Conservation (phyloP, 2,113 vertebrate species). For the Cryptomyrus ogoouensis region DNA sequence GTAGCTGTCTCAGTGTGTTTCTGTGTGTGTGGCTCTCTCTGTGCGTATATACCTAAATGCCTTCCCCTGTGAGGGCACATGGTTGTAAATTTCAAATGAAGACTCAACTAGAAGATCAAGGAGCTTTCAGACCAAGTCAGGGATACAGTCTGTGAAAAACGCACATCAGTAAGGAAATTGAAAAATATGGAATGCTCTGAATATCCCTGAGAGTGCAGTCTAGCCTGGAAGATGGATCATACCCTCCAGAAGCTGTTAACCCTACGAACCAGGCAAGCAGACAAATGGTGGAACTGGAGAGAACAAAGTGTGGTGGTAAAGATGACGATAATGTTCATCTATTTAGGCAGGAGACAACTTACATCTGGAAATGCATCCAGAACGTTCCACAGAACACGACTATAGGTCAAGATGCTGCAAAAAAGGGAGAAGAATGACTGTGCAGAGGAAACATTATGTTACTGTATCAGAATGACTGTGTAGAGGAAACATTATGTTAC, state of each 20-base stretch:
- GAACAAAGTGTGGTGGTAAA: background rate
- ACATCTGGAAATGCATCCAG: background rate
- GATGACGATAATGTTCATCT: background rate
- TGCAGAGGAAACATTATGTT: background rate
- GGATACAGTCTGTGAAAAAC: background rate
- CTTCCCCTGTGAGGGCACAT: background rate
- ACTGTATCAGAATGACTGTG: background rate
- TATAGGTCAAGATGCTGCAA: background rate
- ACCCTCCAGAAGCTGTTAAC: background rate
- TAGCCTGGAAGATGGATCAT: background rate
- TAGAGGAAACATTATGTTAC: no score
- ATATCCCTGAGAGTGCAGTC: background rate
- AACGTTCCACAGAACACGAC: background rate
- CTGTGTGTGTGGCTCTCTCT: background rate
- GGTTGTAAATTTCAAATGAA: background rate
- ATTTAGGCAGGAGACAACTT: background rate
- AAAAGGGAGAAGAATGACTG: background rate
- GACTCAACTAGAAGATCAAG: constrained; percentile 2
- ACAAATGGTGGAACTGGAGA: background rate
- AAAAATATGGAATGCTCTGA: background rate
- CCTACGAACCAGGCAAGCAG: background rate
- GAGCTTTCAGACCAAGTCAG: background rate
- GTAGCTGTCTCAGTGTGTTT: background rate
- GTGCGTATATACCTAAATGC: background rate
- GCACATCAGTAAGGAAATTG: background rate